A percentile compares a stretch with the other conserved stretches of the same genome.
Evolutionary conservation across 2,113 vertebrate genomes (phyloP).

Genomic region (Marmota monax): DNA sequence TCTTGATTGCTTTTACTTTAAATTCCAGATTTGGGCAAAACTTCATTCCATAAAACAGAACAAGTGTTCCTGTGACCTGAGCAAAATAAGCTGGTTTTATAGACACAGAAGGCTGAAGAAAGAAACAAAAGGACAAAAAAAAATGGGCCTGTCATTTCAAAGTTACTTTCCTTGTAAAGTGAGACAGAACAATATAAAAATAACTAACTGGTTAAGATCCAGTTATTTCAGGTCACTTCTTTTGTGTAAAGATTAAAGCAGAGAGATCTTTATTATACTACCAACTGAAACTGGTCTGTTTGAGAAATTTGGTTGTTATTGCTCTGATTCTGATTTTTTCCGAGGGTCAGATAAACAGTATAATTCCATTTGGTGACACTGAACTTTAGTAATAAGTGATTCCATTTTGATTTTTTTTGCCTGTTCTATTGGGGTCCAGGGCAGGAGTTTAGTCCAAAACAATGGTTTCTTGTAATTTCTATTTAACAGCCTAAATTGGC

Average conservation of each 20-base stretch:
- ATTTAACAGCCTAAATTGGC: background rate
- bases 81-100: background rate
- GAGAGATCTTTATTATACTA: background rate
- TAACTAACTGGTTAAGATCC: background rate
- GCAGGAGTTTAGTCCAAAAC: background rate
- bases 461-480: background rate
- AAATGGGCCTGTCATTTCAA: background rate
- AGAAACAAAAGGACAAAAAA: background rate
- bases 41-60: background rate
- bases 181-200: background rate
- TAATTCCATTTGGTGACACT: background rate
- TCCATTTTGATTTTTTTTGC: background rate
- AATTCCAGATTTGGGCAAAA: background rate
- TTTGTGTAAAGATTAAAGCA: background rate
- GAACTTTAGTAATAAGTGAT: background rate
- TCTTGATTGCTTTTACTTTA: background rate
- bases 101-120: background rate
- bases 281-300: background rate
- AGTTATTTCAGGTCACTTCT: background rate
- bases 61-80: background rate
- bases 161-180: background rate
- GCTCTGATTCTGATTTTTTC: background rate
- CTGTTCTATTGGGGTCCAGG: background rate
- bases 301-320: background rate
- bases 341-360: background rate